Base-by-base conservation (phyloP, 2,797 vertebrate species). In the Hoplostethus atlanticus region DNA sequence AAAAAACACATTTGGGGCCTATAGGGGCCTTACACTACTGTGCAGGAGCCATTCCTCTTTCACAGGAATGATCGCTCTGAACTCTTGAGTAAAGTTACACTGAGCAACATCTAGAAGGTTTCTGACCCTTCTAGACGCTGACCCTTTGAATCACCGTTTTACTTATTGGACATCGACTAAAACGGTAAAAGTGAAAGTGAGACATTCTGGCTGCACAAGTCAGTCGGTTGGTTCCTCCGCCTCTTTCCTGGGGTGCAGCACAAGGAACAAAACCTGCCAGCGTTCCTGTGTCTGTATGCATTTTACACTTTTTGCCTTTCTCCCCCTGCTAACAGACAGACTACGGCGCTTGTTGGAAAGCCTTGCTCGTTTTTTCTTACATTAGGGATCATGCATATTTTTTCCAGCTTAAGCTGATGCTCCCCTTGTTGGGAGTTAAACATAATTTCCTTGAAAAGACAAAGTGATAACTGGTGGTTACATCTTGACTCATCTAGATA, bases 231-330 rank as follows among this genome's bases (percentile, higher is more conserved):
- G 48, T 60, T 67, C 56, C 25, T 42, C 2, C 53, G 10, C n/a
- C 34, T 61, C 55, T 53, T 48, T 66, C 59, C 58, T 63, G 47
- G 38, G n/a, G 21, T 46, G 38, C 51, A 60, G 72, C 53, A 47
- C 30, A 30, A 55, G 60, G 58, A 75, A 71, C 65, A 76, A 80
- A 76, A 73, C 30, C 42, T 21, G 17, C 40, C 56, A 80, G 70
- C 86, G 79, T 85, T 87, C 84, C 68, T 71, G 15, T 85, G 83
- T 87, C 84, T 71, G 64, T 66, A 68, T 81, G 70, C 55, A 83
- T 87, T 54, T 79, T 65, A 84, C 82, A 76, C 72, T 47, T 30
- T 69, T 44, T 46, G 54, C 73, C 71, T 67, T 63, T 71, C 68
- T 76, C 56, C 64, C 68, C 0, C 54, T 54, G 73, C 71, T 46